Evolutionary conservation across 2,797 vertebrate genomes (phyloP), one percentile per base, ranked within the genome.

Genomic region (Enteromius unitaeniatus): DNA sequence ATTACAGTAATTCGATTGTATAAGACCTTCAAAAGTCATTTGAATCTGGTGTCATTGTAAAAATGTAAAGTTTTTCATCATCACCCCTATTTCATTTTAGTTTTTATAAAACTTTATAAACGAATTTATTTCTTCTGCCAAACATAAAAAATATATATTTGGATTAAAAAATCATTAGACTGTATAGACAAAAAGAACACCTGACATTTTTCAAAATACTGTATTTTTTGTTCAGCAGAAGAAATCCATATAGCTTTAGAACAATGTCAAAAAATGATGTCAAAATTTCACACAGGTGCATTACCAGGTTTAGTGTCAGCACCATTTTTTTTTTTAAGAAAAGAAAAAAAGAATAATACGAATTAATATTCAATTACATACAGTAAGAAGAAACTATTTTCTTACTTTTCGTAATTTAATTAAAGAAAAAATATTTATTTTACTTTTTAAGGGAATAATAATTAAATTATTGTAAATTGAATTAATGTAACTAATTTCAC

Each of bases 31-130:
- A 81, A 79, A 68, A 65, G 70, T 68, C 72, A 81, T 68, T 76
- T 84, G 34, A 83, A 86, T 78, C 26, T 85, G 83, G 79, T 83
- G 86, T 88, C 89, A 93, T 92, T 88, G 86, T 92, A 23, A 40
- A 11, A 10, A 45, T 0, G 1, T 0, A 17, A 60, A 21, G 14
- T 13, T 49, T 37, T 13, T 40, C 13, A n/a, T 58, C 1, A 40
- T 53, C 19, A 34, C 3, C 26, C 17, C 6, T 2, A 74, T 53
- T 8, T 49, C 4, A 26, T 72, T 72, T 26, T n/a, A n/a, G n/a
- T n/a, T n/a, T n/a, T n/a, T n/a, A n/a, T n/a, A n/a, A n/a, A n/a
- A n/a, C n/a, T n/a, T n/a, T n/a, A n/a, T n/a, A n/a, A n/a, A n/a
- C n/a, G 0, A 14, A 2, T 34, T 76, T 40, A 37, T n/a, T 37